Percentiles rank a stretch among this genome's conserved stretches.
Evolutionary conservation across 1,140 invertebrate species (phyloP).

Genomic region (Drosophila bocki): DNA sequence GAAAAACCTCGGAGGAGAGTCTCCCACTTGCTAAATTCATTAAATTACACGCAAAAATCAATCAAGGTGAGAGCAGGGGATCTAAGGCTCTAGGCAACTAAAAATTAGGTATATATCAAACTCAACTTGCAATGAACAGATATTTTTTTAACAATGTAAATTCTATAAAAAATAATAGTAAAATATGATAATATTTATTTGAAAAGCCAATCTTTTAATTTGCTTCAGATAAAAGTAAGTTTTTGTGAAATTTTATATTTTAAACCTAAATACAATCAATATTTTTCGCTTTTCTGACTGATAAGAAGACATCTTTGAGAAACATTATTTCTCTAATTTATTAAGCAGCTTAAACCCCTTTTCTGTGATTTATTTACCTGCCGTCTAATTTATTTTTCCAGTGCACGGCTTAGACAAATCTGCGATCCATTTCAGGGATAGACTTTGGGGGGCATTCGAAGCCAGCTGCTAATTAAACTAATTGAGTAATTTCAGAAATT

Average conservation of each 20-base stretch:
- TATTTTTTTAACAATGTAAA: background rate
- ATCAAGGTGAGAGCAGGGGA: slow-evolving; percentile 34
- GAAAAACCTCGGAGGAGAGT: background rate
- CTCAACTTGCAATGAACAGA: background rate
- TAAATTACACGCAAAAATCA: slow-evolving; percentile 27
- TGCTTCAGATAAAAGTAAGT: too few species aligned
- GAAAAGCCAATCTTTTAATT: too few species aligned
- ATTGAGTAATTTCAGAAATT: slow-evolving; percentile 80
- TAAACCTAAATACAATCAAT: background rate
- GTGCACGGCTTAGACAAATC: slow-evolving; percentile 32
- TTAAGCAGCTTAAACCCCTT: too few species aligned
- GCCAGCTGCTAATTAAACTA: slow-evolving; percentile 78
- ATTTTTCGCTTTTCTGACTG: background rate
- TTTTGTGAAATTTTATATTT: background rate
- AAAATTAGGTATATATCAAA: background rate
- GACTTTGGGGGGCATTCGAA: slow-evolving; percentile 58
- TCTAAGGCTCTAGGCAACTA: background rate
- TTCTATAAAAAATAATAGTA: too few species aligned
- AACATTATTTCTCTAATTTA: too few species aligned
- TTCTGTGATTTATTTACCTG: background rate
- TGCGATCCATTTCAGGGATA: slow-evolving; percentile 66
- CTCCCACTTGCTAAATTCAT: slow-evolving; percentile 6
- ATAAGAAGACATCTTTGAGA: background rate
- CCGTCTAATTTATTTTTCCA: slow-evolving; percentile 8
- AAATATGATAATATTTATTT: too few species aligned